phyloP scores from a whole-genome alignment of 1,140 invertebrate genomes.

The Solen grandis region DNA sequence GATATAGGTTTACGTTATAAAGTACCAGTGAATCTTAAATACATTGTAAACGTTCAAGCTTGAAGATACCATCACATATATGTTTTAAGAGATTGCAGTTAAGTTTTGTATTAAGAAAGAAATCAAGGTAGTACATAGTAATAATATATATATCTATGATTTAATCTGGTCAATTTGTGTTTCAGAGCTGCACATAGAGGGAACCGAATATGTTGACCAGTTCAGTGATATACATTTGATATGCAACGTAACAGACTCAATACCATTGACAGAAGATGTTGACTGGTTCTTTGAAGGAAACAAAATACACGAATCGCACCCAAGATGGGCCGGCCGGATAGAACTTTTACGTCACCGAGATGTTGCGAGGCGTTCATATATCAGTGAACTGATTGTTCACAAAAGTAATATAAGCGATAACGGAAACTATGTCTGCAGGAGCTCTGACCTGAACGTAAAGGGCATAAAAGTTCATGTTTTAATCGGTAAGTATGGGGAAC shows the following conservation, averaged over 20 bases:
- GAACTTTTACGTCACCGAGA: constrained; percentile 8
- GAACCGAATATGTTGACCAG: constrained; percentile 33
- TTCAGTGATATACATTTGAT: neutral
- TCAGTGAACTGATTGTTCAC: constrained; percentile 40
- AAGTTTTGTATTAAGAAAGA: no score
- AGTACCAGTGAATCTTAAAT: no score
- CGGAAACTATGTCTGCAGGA: constrained; percentile 40
- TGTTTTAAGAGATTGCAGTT: no score
- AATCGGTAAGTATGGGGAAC: constrained; percentile 17
- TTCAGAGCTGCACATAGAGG: constrained; percentile 32
- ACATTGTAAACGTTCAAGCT: no score
- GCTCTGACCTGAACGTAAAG: constrained; percentile 27
- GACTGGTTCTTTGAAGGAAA: constrained; percentile 47
- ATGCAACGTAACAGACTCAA: constrained; percentile 27
- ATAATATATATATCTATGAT: no score
- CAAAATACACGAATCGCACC: constrained; percentile 3
- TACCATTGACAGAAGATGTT: constrained; percentile 7
- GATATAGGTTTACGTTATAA: no score
- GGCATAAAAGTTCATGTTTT: constrained; percentile 25
- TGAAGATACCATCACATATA: no score
- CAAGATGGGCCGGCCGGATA: constrained; percentile 11
- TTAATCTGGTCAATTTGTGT: no score
- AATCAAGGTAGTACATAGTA: no score
- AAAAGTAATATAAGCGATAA: constrained; percentile 20
- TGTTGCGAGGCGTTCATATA: constrained; percentile 2